Percentiles rank a stretch among this genome's conserved stretches.
phyloP scores from a whole-genome alignment of 2,797 vertebrate species.

The Spondyliosoma cantharus region DNA sequence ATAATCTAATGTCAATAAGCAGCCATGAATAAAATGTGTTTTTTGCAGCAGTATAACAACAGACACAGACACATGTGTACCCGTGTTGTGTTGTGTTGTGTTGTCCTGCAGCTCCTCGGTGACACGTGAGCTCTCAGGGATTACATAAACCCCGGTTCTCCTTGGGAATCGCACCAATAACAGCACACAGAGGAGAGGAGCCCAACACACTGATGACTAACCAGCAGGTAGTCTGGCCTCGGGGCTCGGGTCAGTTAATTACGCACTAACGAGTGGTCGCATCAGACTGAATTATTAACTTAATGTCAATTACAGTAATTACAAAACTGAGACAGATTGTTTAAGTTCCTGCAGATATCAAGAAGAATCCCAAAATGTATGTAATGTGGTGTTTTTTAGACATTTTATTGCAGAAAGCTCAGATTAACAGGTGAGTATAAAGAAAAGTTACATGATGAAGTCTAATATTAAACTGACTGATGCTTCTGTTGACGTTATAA shows the following conservation, averaged over 20 bases:
- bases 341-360: no score
- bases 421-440: no score
- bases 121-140: conserved; percentile 16
- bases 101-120: conserved; percentile 30
- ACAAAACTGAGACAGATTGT: not conserved
- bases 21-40: not conserved
- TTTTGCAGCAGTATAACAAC: not conserved
- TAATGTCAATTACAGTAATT: not conserved
- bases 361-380: no score
- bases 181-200: not conserved
- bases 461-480: no score
- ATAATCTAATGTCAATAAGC: not conserved
- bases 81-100: not conserved
- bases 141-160: conserved; percentile 38
- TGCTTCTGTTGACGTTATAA: no score
- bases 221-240: conserved; percentile 5
- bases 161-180: conserved; percentile 7
- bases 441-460: no score
- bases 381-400: no score
- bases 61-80: no score
- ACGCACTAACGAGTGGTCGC: conserved; percentile 4
- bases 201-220: conserved; percentile 14
- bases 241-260: conserved; percentile 29
- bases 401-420: no score
- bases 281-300: not conserved